Percentiles rank a stretch among this genome's conserved stretches.
Evolutionary conservation across 2,113 vertebrate genomes (phyloP).

Genomic region (Dicerorhinus sumatrensis): DNA sequence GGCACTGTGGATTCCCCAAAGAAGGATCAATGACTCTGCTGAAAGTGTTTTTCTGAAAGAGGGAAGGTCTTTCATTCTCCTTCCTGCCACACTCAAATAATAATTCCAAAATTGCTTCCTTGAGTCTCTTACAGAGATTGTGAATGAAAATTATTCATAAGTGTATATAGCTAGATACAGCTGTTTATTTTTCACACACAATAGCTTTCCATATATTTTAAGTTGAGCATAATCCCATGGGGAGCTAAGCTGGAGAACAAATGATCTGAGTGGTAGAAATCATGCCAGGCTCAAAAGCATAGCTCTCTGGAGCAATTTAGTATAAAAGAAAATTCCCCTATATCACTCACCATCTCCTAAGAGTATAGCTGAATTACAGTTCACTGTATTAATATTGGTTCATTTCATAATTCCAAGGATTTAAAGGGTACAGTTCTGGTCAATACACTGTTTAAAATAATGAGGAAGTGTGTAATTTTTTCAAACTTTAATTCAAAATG

Average conservation of each 20-base stretch:
- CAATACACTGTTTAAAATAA: conserved; percentile 22
- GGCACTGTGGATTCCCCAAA: background rate
- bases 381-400: background rate
- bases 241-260: background rate
- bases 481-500: conserved; percentile 55
- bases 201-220: background rate
- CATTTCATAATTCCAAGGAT: background rate
- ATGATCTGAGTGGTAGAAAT: background rate
- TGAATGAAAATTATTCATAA: background rate
- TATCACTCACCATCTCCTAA: background rate
- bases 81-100: background rate
- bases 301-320: background rate
- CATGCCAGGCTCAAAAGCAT: background rate
- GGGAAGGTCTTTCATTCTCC: background rate
- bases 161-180: background rate
- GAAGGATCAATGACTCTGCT: background rate
- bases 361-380: background rate
- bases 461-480: background rate
- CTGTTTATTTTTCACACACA: background rate
- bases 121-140: background rate
- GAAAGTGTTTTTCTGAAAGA: background rate
- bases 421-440: background rate
- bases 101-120: background rate
- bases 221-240: background rate
- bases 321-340: background rate